Percentiles rank a stretch among this genome's conserved stretches.
phyloP scores from a whole-genome alignment of 2,113 vertebrate species.

The Phrynosoma platyrhinos region DNA sequence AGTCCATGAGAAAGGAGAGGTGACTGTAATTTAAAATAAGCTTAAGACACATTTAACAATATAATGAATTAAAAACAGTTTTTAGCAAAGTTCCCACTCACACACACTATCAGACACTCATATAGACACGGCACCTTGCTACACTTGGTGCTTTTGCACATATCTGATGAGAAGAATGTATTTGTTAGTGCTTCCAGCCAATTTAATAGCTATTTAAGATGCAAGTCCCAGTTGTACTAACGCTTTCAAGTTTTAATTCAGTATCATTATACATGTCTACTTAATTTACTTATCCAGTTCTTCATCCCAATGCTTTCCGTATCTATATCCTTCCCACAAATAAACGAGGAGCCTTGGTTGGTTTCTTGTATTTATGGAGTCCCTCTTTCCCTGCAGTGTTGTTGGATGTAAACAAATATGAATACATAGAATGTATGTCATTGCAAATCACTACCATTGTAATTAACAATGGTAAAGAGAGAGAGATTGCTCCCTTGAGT shows the following conservation, averaged over 20 bases:
- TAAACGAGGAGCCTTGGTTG: neutral
- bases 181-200: neutral
- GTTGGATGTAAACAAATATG: neutral
- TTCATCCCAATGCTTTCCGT: neutral
- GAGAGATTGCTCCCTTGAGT: neutral
- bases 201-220: conserved; percentile 33
- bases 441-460: neutral
- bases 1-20: no score
- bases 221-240: neutral
- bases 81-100: no score
- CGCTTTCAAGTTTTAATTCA: conserved; percentile 33
- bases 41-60: no score
- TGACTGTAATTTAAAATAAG: no score
- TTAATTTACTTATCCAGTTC: neutral
- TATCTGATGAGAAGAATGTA: neutral
- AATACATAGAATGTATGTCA: neutral
- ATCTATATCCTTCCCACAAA: conserved; percentile 15
- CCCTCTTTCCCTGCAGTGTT: neutral
- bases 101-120: neutral
- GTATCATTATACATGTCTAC: neutral
- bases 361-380: neutral
- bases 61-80: no score
- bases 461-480: no score
- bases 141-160: no score
- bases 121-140: neutral